These are phyloP conservation scores for Psococerastis gibbosa DNA, from an alignment of 2,888 invertebrate species.

Conservation along the genomic window DNA sequence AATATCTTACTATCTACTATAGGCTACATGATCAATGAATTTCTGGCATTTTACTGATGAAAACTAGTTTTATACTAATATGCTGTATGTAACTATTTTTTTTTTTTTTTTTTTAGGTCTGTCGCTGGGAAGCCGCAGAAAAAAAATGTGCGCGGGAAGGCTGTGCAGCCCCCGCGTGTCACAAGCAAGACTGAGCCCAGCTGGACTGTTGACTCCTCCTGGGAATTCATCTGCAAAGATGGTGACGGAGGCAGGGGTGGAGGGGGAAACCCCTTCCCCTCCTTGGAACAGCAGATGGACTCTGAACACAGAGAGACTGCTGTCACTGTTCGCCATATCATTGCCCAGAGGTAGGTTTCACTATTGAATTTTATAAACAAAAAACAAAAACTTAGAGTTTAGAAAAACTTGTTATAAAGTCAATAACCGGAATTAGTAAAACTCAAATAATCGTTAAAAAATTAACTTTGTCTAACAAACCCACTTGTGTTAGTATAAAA, in stretches of 20 bases:
- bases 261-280: conserved; percentile 19
- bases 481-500: too few relatives aligned
- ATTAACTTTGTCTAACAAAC: too few relatives aligned
- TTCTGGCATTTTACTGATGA: too few relatives aligned
- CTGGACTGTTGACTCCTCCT: conserved; percentile 77
- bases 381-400: too few relatives aligned
- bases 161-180: conserved; percentile 43
- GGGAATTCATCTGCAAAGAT: conserved; percentile 56
- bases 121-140: background rate
- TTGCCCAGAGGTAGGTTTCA: conserved; percentile 42
- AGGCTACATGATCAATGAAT: too few relatives aligned
- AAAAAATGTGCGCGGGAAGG: conserved; percentile 26
- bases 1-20: too few relatives aligned
- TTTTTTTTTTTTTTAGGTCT: background rate
- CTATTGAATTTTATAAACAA: too few relatives aligned
- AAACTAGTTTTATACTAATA: too few relatives aligned
- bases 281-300: conserved; percentile 20
- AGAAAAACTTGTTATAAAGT: too few relatives aligned
- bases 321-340: conserved; percentile 53
- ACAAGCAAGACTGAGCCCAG: conserved; percentile 24
- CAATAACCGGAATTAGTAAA: too few relatives aligned
- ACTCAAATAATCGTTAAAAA: too few relatives aligned
- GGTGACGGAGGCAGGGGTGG: conserved; percentile 18
- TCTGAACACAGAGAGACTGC: conserved; percentile 30
- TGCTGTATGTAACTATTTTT: too few relatives aligned